A percentile compares a stretch with the other conserved stretches of the same genome.
Conservation (phyloP, 1,140 invertebrate genomes). For the Eupristina koningsbergeri region DNA sequence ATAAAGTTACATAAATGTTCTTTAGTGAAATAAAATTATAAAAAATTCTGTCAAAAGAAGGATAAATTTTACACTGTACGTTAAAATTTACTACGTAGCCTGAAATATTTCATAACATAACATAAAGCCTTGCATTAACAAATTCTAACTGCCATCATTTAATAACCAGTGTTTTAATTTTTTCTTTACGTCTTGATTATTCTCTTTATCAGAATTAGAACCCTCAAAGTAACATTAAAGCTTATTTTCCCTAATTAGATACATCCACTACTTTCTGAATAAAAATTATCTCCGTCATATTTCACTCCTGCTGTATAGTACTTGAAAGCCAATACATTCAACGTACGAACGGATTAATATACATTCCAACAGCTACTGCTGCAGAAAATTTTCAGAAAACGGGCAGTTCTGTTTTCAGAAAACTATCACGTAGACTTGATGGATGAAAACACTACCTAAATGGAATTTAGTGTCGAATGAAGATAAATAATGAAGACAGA, state of each 20-base stretch:
- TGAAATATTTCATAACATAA: background rate
- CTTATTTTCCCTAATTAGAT: background rate
- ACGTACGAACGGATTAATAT: constrained; percentile 16
- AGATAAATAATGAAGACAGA: constrained; percentile 35
- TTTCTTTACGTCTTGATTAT: background rate
- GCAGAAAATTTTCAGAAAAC: background rate
- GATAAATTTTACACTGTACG: background rate
- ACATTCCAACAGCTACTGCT: background rate
- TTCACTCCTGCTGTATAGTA: background rate
- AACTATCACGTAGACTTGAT: constrained; percentile 38
- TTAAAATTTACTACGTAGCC: too few species aligned
- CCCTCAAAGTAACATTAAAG: background rate
- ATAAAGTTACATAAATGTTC: background rate
- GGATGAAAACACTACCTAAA: constrained; percentile 35
- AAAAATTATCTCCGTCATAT: background rate
- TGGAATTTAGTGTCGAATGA: constrained; percentile 39
- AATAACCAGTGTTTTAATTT: background rate
- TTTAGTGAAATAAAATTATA: background rate
- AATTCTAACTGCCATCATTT: background rate
- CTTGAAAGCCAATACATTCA: constrained; percentile 8
- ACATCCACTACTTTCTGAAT: background rate
- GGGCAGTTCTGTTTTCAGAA: constrained; percentile 6
- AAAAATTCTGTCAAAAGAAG: background rate
- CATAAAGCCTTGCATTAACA: background rate
- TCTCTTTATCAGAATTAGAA: background rate